Evolutionary conservation across 2,888 invertebrate genomes (phyloP).

Genomic region (Trichopoda pennipes): DNA sequence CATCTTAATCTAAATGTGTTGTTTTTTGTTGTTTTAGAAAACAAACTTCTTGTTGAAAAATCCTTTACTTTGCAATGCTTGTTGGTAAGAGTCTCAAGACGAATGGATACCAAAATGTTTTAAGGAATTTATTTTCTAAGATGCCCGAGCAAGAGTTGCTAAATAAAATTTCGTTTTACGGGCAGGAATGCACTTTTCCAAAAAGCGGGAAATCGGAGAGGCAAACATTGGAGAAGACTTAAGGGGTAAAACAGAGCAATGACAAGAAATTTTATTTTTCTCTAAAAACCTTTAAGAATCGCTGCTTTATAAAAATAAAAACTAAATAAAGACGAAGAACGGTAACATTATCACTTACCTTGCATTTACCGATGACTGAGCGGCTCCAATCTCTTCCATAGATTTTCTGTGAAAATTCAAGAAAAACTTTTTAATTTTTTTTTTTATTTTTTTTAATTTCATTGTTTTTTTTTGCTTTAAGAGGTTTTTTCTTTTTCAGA

Average conservation of each 20-base stretch:
- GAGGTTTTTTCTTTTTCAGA: constrained; percentile 28
- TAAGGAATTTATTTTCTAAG: no score
- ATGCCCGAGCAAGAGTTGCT: no score
- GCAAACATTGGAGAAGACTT: no score
- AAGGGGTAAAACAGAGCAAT: not conserved
- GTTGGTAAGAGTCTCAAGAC: no score
- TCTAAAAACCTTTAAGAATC: constrained; percentile 15
- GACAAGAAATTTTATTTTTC: not conserved
- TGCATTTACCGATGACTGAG: constrained; percentile 90
- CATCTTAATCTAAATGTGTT: no score
- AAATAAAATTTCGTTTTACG: no score
- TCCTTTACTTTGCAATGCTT: no score
- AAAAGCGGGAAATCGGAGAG: no score
- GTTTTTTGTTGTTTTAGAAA: no score
- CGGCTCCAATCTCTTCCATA: constrained; percentile 91
- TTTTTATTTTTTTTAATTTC: not conserved
- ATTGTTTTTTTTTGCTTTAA: constrained; percentile 30
- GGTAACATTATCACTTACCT: constrained; percentile 86
- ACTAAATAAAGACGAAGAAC: constrained; percentile 24
- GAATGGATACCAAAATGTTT: no score
- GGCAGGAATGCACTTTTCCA: no score
- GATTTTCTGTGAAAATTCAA: constrained; percentile 87
- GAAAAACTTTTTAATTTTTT: constrained; percentile 64
- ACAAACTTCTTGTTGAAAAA: no score
- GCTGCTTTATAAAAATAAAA: constrained; percentile 11